Evolutionary conservation across 2,797 vertebrate species (phyloP).

Genomic region (Okamejei kenojei): DNA sequence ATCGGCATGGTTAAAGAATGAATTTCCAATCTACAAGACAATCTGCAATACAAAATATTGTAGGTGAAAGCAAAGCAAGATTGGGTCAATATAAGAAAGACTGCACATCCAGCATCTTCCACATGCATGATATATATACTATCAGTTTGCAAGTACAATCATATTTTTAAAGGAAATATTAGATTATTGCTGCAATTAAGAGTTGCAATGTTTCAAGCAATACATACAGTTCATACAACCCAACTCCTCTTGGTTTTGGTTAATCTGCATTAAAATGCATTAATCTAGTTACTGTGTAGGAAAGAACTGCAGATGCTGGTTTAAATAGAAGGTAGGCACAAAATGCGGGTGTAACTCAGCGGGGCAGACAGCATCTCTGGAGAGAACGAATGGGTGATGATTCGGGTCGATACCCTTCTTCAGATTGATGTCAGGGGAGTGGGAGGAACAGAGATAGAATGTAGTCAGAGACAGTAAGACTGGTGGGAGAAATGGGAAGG

Average conservation of each 20-base stretch:
- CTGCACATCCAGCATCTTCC: neutral
- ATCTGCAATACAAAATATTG: neutral
- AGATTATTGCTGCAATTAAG: neutral
- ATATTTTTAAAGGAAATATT: neutral
- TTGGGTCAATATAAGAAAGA: neutral
- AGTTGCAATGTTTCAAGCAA: slow-evolving; percentile 29
- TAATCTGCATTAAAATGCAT: neutral
- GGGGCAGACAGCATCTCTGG: too few species aligned
- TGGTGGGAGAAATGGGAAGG: too few species aligned
- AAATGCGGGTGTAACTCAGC: too few species aligned
- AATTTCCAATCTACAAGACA: neutral
- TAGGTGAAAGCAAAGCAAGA: neutral
- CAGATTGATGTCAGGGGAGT: too few species aligned
- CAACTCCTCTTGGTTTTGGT: neutral
- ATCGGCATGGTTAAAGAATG: neutral
- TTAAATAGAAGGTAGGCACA: too few species aligned
- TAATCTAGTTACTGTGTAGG: neutral
- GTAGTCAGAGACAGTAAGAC: too few species aligned
- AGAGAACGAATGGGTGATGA: too few species aligned
- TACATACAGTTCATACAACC: neutral
- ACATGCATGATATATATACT: neutral
- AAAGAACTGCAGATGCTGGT: too few species aligned
- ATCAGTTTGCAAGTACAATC: neutral
- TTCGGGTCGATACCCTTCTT: too few species aligned
- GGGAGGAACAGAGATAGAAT: too few species aligned